Evolutionary conservation across 1,140 invertebrate species (phyloP).

Genomic region (Tetramorium alpestre): DNA sequence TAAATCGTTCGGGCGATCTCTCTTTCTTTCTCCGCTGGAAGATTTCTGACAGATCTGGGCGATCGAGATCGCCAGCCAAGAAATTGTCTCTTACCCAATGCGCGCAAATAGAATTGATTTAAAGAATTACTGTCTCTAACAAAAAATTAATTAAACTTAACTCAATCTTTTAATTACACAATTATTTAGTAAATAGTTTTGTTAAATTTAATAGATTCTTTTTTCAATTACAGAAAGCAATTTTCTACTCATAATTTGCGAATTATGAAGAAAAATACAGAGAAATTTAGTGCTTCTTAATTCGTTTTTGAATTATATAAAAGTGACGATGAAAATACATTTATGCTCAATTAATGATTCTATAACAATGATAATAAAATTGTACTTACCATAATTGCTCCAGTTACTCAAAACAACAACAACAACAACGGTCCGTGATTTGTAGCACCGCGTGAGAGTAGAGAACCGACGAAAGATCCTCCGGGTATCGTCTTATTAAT

Average conservation of each 20-base stretch:
- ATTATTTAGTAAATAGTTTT: not conserved
- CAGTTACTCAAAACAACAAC: conserved; percentile 47
- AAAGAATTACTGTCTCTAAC: not conserved
- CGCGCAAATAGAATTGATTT: not conserved
- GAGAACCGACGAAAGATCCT: not conserved
- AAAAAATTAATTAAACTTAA: not conserved
- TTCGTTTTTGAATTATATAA: not conserved
- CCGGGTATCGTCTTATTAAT: not conserved
- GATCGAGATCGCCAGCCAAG: not conserved
- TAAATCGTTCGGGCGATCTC: conserved; percentile 2
- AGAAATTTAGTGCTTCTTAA: not conserved
- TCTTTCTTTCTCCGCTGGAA: not conserved
- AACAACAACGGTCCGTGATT: conserved; percentile 10
- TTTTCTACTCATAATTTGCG: not conserved
- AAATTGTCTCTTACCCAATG: not conserved
- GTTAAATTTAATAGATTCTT: not conserved
- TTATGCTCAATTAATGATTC: not conserved
- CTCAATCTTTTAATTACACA: not conserved
- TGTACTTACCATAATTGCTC: conserved; percentile 67
- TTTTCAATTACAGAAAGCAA: not conserved
- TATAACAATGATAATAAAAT: not conserved
- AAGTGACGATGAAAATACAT: not conserved
- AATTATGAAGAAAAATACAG: not conserved
- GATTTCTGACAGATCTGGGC: not conserved
- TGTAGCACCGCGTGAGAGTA: not conserved